These are phyloP conservation scores for Glaucopsyche alexis DNA, from an alignment of 2,888 invertebrate genomes.

Conservation along the genomic window DNA sequence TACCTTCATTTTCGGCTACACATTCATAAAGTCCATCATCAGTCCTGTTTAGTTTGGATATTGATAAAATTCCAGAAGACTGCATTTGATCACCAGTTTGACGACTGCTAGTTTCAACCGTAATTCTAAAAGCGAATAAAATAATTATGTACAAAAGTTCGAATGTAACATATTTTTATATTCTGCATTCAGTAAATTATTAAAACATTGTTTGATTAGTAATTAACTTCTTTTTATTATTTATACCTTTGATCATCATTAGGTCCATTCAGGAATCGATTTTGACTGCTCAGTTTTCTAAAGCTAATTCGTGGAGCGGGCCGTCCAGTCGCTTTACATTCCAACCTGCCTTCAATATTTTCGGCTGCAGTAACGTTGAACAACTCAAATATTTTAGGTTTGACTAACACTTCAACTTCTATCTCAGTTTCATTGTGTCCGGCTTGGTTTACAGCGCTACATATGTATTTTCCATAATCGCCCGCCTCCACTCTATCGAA, in stretches of 20 bases:
- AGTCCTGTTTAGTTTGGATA: slow-evolving; percentile 82
- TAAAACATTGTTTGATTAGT: background rate
- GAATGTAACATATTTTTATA: background rate
- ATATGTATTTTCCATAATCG: slow-evolving; percentile 90
- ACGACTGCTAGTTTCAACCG: slow-evolving; percentile 77
- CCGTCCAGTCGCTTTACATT: slow-evolving; percentile 89
- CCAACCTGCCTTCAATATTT: slow-evolving; percentile 82
- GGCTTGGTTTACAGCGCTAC: slow-evolving; percentile 89
- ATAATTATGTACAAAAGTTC: slow-evolving; percentile 4
- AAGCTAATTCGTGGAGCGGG: slow-evolving; percentile 91
- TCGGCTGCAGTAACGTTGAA: slow-evolving; percentile 85
- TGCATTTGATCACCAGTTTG: slow-evolving; percentile 73
- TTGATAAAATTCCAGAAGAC: slow-evolving; percentile 83
- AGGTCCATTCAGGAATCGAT: slow-evolving; percentile 82
- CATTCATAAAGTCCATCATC: slow-evolving; percentile 96
- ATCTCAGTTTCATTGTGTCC: slow-evolving; percentile 85
- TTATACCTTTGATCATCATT: slow-evolving; percentile 80
- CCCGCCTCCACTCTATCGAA: slow-evolving; percentile 87
- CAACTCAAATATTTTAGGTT: slow-evolving; percentile 89
- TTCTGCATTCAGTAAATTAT: background rate
- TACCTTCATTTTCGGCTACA: slow-evolving; percentile 87
- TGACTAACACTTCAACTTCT: slow-evolving; percentile 86
- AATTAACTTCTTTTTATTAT: background rate
- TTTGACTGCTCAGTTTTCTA: slow-evolving; percentile 84
- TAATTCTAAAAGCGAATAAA: slow-evolving; percentile 69